A percentile compares a stretch with the other conserved stretches of the same genome.
Evolutionary conservation across 2,113 vertebrate species (phyloP).

Genomic region (Oxyura jamaicensis): DNA sequence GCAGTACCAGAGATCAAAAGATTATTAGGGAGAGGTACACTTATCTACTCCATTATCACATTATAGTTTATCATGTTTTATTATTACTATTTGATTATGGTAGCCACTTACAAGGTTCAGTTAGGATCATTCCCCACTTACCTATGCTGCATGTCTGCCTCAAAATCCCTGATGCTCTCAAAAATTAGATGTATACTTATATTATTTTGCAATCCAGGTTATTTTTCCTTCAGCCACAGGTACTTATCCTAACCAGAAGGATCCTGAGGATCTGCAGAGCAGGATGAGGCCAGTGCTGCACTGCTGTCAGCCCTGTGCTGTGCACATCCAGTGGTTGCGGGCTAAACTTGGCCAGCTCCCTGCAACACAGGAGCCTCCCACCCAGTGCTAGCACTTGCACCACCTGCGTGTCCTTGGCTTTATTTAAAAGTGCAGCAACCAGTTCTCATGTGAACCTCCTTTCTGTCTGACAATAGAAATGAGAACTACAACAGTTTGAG

Average conservation of each 20-base stretch:
- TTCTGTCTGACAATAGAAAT: not conserved
- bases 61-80: not conserved
- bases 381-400: fast-evolving
- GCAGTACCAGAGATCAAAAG: not conserved
- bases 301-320: not conserved
- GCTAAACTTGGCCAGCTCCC: not conserved
- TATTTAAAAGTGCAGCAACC: not conserved
- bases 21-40: not conserved
- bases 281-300: fast-evolving
- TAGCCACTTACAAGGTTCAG: not conserved
- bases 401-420: not conserved
- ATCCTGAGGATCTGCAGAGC: fast-evolving
- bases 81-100: not conserved
- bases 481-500: not conserved
- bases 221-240: not conserved
- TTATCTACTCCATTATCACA: not conserved
- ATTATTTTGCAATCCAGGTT: not conserved
- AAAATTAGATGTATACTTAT: not conserved
- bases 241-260: not conserved
- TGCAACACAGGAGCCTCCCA: not conserved
- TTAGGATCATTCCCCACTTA: not conserved
- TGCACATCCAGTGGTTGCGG: not conserved
- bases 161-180: not conserved
- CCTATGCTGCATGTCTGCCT: not conserved
- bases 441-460: not conserved